Base-by-base conservation (phyloP, 35 echinoderm and acorn worm species). In the Apostichopus japonicus region DNA sequence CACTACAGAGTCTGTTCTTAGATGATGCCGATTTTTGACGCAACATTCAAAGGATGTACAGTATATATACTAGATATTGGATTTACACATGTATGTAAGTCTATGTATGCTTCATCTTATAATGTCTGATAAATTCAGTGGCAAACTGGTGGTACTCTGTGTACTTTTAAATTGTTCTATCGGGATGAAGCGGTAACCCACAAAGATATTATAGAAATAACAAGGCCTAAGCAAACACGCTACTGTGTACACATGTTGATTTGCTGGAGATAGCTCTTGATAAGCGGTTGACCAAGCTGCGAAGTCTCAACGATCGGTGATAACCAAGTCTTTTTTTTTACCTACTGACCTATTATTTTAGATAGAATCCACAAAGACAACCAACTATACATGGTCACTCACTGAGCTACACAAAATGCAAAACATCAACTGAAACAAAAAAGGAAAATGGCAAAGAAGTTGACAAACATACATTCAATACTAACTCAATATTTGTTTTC, bases 151-250 rank as follows among this genome's bases (percentile, higher is more conserved):
- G n/a, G n/a, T 33, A 44, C 4, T 33, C 27, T 17, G 10, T 65
- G 4, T 65, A 65, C 62, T 1, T 65, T 65, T 10, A 65, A 65
- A 13, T 10, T 65, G 62, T 17, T 65, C 62, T 13, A 65, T 65
- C 62, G 3, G 62, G 16, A 44, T 13, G 62, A 65, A 65, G 62
- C 16, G 16, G 62, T 13, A 10, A 65, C 16, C 62, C 16, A 65
- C 62, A 65, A 65, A 65, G 62, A 17, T 65, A 65, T 17, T 1
- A 65, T 65, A 53, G 27, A n/a, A 27, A 82, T 82, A 53, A 82
- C 79, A 82, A 33, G 44, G 5, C 79, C 33, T 53, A 54, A 82
- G 53, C 79, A 82, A 82, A 82, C 79, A 82, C 23, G 7, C 53
- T 8, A 54, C 54, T 82, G 53, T 82, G 54, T 82, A 54, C 44